Evolutionary conservation across 1,140 invertebrate species (phyloP).

Genomic region (Euwallacea fornicatus): DNA sequence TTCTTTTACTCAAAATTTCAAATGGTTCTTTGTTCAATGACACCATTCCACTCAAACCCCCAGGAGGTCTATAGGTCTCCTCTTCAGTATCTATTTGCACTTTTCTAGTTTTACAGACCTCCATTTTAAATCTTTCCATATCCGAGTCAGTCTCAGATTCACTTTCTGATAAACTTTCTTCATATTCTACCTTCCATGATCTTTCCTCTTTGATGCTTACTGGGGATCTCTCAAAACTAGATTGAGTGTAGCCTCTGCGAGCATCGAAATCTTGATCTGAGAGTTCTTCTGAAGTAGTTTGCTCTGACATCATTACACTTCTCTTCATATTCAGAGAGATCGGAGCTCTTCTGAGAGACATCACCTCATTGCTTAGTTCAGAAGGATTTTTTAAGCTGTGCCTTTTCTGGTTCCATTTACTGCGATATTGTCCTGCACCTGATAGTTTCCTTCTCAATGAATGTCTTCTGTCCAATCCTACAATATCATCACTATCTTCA

Average conservation of each 20-base stretch:
- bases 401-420: slow-evolving; percentile 47
- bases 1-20: slow-evolving; percentile 59
- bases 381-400: slow-evolving; percentile 49
- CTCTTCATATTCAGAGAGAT: slow-evolving; percentile 35
- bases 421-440: slow-evolving; percentile 40
- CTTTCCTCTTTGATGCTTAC: slow-evolving; percentile 46
- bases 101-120: slow-evolving; percentile 36
- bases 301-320: slow-evolving; percentile 42
- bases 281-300: slow-evolving; percentile 47
- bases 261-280: slow-evolving; percentile 49
- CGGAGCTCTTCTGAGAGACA: slow-evolving; percentile 33
- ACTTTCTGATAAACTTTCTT: slow-evolving; percentile 46
- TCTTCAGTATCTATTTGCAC: slow-evolving; percentile 56
- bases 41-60: slow-evolving; percentile 49
- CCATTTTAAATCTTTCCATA: slow-evolving; percentile 30
- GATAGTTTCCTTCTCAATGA: slow-evolving; percentile 47
- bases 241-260: slow-evolving; percentile 38
- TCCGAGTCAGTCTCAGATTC: slow-evolving; percentile 45
- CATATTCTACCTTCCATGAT: slow-evolving; percentile 50
- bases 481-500: slow-evolving; percentile 41
- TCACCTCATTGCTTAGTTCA: slow-evolving; percentile 44
- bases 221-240: slow-evolving; percentile 41
- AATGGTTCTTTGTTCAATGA: slow-evolving; percentile 54
- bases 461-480: slow-evolving; percentile 44
- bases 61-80: slow-evolving; percentile 67